These are phyloP conservation scores for Coregonus suidteri DNA, from an alignment of 2,797 vertebrate species.

Conservation along the genomic window DNA sequence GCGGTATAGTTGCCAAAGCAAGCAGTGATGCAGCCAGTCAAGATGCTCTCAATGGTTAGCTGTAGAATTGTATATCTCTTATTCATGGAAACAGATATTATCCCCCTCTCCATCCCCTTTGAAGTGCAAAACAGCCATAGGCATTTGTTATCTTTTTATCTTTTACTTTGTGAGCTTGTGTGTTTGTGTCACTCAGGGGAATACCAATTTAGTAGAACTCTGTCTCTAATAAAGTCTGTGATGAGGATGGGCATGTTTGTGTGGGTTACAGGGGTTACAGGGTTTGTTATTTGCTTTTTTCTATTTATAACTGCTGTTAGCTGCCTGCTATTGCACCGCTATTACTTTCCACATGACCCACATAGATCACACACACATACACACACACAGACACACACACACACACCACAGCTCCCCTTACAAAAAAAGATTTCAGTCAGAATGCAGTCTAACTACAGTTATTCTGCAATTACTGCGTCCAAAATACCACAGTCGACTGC, in stretches of 20 bases:
- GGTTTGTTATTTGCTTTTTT: conserved; percentile 56
- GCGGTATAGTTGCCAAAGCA: no score
- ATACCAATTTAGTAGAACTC: neutral
- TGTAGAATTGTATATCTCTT: no score
- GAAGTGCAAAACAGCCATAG: no score
- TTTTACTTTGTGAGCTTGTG: neutral
- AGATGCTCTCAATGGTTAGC: no score
- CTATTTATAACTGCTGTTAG: conserved; percentile 66
- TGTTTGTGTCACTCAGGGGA: neutral
- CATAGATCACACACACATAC: conserved; percentile 36
- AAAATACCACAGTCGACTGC: no score
- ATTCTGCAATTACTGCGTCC: no score
- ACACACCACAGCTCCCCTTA: neutral
- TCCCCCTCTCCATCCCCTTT: no score
- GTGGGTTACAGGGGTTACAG: neutral
- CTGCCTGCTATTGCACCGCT: conserved; percentile 47
- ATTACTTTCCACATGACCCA: conserved; percentile 71
- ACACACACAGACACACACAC: conserved; percentile 14
- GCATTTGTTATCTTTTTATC: no score
- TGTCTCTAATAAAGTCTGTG: conserved; percentile 25
- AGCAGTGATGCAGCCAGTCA: no score
- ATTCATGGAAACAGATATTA: no score
- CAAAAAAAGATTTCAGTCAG: no score
- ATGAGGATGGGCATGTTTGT: conserved; percentile 48
- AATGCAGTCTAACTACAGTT: no score